Evolutionary conservation across 2,797 vertebrate genomes (phyloP).

Genomic region (Pelobates cultripes): DNA sequence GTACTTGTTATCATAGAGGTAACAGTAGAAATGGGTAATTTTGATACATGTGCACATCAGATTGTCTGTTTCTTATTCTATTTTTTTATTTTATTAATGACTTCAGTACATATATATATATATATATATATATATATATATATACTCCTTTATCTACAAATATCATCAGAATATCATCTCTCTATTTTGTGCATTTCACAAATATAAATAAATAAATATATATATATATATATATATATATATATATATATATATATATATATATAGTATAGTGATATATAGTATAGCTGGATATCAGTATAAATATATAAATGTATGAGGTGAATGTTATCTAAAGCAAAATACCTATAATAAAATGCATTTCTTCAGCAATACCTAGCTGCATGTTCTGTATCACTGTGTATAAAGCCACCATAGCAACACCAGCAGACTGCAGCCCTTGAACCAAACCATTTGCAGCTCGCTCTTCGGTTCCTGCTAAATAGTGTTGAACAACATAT

Average conservation of each 20-base stretch:
- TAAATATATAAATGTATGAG: neutral
- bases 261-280: neutral
- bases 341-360: too few relatives aligned
- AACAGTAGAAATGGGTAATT: too few relatives aligned
- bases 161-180: neutral
- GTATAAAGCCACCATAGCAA: neutral
- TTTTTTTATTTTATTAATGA: too few relatives aligned
- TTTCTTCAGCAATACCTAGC: neutral
- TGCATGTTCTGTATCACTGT: neutral
- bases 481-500: slow-evolving; percentile 89
- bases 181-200: neutral
- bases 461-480: slow-evolving; percentile 73
- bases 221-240: slow-evolving; percentile 11
- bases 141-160: slow-evolving; percentile 54
- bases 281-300: neutral
- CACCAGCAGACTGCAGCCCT: slow-evolving; percentile 67
- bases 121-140: slow-evolving; percentile 32
- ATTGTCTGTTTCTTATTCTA: too few relatives aligned
- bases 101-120: slow-evolving; percentile 15
- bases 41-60: too few relatives aligned
- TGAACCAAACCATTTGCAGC: slow-evolving; percentile 61
- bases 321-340: neutral
- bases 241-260: slow-evolving; percentile 4
- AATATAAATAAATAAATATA: slow-evolving; percentile 40
- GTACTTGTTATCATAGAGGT: too few relatives aligned